These are phyloP conservation scores for Lithophane socia DNA, from an alignment of 2,888 invertebrate species.

Conservation along the genomic window DNA sequence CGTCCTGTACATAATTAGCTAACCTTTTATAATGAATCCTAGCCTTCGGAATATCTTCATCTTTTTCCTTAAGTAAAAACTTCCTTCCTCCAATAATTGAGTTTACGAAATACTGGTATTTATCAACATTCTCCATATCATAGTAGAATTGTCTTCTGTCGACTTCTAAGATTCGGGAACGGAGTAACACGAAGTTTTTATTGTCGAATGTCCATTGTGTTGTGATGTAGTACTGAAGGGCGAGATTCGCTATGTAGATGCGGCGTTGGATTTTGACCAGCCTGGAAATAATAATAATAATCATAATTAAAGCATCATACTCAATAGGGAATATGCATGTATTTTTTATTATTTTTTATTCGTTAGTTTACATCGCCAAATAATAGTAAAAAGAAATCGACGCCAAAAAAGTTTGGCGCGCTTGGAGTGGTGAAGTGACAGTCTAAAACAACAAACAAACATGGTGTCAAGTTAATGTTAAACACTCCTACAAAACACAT, in stretches of 20 bases:
- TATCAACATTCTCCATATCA: conserved; percentile 90
- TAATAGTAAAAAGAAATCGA: too few species aligned
- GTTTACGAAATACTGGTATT: conserved; percentile 86
- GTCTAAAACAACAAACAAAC: too few species aligned
- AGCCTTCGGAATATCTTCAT: conserved; percentile 89
- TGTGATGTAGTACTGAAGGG: conserved; percentile 93
- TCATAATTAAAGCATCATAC: neutral
- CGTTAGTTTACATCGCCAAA: too few species aligned
- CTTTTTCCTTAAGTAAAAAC: conserved; percentile 92
- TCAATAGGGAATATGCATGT: too few species aligned
- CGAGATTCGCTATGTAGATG: conserved; percentile 94
- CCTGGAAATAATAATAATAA: conserved; percentile 84
- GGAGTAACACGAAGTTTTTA: conserved; percentile 89
- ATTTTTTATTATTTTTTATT: too few species aligned
- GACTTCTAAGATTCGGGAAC: conserved; percentile 84
- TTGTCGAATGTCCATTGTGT: conserved; percentile 95
- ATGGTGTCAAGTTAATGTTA: too few species aligned
- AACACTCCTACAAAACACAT: too few species aligned
- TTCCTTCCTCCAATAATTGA: conserved; percentile 91
- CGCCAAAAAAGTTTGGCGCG: too few species aligned
- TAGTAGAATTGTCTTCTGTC: conserved; percentile 91
- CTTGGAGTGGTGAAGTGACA: too few species aligned
- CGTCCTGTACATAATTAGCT: too few species aligned
- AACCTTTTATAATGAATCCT: conserved; percentile 89
- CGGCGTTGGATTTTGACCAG: conserved; percentile 94